A percentile compares a stretch with the other conserved stretches of the same genome.
phyloP scores from a whole-genome alignment of 2,113 vertebrate species.

The Stegastes partitus region DNA sequence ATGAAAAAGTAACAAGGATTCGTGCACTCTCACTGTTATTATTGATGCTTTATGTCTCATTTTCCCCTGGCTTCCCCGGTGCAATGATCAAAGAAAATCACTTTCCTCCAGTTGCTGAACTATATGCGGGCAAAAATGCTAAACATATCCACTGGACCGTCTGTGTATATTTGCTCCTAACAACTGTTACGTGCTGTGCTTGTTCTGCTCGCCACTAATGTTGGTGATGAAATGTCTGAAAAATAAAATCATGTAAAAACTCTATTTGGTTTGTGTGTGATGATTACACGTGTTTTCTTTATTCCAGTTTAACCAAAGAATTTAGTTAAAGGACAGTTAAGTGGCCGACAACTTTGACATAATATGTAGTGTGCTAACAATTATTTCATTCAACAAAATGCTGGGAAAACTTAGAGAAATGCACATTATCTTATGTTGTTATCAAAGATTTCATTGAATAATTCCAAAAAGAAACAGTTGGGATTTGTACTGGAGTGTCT shows the following conservation, averaged over 20 bases:
- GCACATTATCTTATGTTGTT: not conserved
- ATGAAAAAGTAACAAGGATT: conserved; percentile 83
- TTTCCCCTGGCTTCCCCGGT: not conserved
- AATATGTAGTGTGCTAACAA: no score
- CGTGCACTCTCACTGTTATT: conserved; percentile 17
- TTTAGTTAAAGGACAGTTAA: no score
- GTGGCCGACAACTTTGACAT: no score
- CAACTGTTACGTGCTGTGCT: conserved; percentile 33
- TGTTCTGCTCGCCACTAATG: conserved; percentile 45
- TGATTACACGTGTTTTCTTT: not conserved
- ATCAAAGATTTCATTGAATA: not conserved
- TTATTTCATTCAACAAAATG: no score
- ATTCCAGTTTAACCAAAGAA: not conserved
- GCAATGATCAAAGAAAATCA: conserved; percentile 57
- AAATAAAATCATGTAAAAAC: conserved; percentile 59
- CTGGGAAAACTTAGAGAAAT: no score
- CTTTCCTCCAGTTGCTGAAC: conserved; percentile 34
- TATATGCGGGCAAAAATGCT: conserved; percentile 45
- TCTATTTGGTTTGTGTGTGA: conserved; percentile 22
- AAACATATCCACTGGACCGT: conserved; percentile 42
- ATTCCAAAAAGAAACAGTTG: not conserved
- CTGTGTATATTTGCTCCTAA: conserved; percentile 60
- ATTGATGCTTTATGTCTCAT: conserved; percentile 37
- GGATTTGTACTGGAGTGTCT: no score
- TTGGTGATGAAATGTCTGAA: conserved; percentile 46